Evolutionary conservation across 92 coral and sea anemone genomes (phyloP).

Genomic region (Palythoa heliodiscus): DNA sequence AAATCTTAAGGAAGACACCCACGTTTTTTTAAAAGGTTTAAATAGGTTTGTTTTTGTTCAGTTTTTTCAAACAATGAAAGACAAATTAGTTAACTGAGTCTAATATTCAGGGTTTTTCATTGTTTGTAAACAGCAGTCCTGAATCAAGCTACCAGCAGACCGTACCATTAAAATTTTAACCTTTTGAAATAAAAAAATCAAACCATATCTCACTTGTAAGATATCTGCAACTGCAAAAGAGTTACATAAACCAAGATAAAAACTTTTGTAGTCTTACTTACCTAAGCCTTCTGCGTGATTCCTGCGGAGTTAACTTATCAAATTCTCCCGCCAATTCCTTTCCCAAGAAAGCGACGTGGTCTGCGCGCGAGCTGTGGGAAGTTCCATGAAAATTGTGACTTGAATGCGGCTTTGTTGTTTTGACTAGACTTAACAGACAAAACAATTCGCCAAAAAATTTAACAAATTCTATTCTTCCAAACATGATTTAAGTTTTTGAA

Average conservation of each 20-base stretch:
- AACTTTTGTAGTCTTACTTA: constrained; percentile 18
- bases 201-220: neutral
- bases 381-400: constrained; percentile 37
- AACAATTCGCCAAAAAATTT: neutral
- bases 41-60: no score
- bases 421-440: neutral
- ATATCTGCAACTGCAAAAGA: neutral
- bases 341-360: constrained; percentile 88
- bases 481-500: neutral
- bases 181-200: neutral
- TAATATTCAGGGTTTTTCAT: neutral
- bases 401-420: constrained; percentile 37
- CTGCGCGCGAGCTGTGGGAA: constrained; percentile 73
- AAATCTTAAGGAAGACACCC: no score
- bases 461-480: neutral
- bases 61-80: no score
- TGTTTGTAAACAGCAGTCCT: neutral
- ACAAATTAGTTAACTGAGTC: no score
- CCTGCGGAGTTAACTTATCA: constrained; percentile 82
- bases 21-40: no score
- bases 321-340: constrained; percentile 89
- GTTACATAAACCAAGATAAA: neutral
- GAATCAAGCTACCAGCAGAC: neutral
- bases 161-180: neutral
- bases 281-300: constrained; percentile 91